Evolutionary conservation across 2,113 vertebrate genomes (phyloP), one percentile per base, ranked within the genome.

Genomic region (Gadus macrocephalus): DNA sequence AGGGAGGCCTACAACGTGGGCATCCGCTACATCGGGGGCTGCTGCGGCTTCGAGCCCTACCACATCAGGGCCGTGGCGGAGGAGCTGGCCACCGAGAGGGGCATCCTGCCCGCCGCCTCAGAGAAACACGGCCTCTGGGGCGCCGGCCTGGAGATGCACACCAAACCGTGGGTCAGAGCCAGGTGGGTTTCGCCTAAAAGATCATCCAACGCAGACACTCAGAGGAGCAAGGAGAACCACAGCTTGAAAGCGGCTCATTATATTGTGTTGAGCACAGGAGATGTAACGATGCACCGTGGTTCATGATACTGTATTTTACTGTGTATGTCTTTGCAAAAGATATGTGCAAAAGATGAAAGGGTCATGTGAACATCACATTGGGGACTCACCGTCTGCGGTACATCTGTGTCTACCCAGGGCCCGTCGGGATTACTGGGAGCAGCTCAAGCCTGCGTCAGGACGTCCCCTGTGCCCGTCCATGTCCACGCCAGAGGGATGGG

Each of bases 31-130:
- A 96, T 98, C 4, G 96, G 96, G 0, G 96, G 95, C 35, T 98
- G 96, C 89, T 98, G 95, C 77, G 96, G 96, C 53, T 97, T 96
- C 78, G 96, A 97, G 85, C 89, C 96, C 0, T 98, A 97, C 69
- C 96, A 98, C 15, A 83, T 94, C 86, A 89, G 96, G 78, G 96
- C 96, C 0, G 90, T 97, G 76, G 91, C 94, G 19, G 96, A 98
- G 75, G 96, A 98, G 78, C 81, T 97, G 83, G 90, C 88, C 55
- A 85, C 91, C 16, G 94, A 97, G 85, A 93, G 93, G 72, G 95
- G 95, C 5, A 90, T 92, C 83, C 84, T 97, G 71, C 95, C 96
- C 1, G 78, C 83, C n/a, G 95, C 92, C 20, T 97, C 95, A 20
- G 91, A 96, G 75, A 98, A 98, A 72, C 96, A 98, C 2, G 95